Conservation (phyloP, 2,888 invertebrate species). For the Tinea semifulvella region DNA sequence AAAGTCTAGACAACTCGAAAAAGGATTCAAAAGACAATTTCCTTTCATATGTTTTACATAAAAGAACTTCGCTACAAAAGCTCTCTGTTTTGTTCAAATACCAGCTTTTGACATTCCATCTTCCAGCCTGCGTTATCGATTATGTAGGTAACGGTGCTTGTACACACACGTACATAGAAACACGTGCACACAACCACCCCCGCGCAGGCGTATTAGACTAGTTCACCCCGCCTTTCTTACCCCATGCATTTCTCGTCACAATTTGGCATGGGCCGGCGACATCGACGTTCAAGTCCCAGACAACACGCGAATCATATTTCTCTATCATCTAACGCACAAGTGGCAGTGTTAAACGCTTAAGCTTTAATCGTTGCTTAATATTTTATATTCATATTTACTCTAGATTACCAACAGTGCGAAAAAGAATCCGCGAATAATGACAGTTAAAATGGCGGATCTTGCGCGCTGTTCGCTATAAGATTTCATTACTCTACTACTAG, state of each 20-base stretch:
- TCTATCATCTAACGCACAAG: constrained; percentile 22
- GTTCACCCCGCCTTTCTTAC: constrained; percentile 44
- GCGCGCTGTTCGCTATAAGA: constrained; percentile 25
- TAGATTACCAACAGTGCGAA: not conserved
- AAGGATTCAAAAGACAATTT: too few species aligned
- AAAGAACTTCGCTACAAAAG: not conserved
- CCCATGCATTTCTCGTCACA: constrained; percentile 3
- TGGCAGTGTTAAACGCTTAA: constrained; percentile 23
- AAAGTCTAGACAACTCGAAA: not conserved
- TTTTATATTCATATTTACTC: constrained; percentile 23
- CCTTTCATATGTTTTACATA: constrained; percentile 1
- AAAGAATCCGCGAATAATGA: constrained; percentile 15
- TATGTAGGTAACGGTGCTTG: constrained; percentile 38
- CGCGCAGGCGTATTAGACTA: constrained; percentile 46
- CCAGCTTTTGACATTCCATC: constrained; percentile 53
- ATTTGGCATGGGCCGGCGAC: constrained; percentile 41
- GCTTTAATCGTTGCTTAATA: constrained; percentile 43
- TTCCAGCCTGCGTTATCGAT: constrained; percentile 60
- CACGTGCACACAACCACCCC: constrained; percentile 20
- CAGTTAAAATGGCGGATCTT: constrained; percentile 50
- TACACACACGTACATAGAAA: constrained; percentile 22
- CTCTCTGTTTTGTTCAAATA: constrained; percentile 40
- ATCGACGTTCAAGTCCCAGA: too few species aligned
- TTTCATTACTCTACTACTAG: constrained; percentile 14
- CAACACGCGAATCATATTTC: constrained; percentile 23